phyloP scores from a whole-genome alignment of 2,888 invertebrate genomes.

The Acheta domesticus region DNA sequence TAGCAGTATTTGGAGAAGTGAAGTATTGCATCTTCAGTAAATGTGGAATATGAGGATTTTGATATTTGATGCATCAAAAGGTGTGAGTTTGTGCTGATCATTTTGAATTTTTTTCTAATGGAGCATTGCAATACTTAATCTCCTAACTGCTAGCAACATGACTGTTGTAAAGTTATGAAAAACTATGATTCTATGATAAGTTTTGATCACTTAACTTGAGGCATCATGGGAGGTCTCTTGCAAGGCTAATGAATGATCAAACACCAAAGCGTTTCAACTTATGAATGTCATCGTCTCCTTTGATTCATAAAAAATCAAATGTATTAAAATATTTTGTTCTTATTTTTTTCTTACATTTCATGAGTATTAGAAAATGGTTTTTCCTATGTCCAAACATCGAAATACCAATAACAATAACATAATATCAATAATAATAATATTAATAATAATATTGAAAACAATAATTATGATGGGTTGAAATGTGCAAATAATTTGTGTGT shows the following conservation, averaged over 20 bases:
- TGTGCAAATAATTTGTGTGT: not conserved
- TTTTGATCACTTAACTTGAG: too few relatives aligned
- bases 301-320: not conserved
- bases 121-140: too few relatives aligned
- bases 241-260: not conserved
- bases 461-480: not conserved
- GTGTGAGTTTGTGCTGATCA: too few relatives aligned
- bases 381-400: not conserved
- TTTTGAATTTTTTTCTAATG: too few relatives aligned
- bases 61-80: too few relatives aligned
- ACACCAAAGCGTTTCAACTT: conserved; percentile 5
- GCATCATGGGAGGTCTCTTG: too few relatives aligned
- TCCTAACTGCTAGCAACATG: too few relatives aligned
- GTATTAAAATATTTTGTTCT: conserved; percentile 18
- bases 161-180: too few relatives aligned
- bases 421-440: not conserved
- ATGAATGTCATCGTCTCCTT: conserved; percentile 9
- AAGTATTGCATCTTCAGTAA: too few relatives aligned
- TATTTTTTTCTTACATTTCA: conserved; percentile 6
- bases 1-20: too few relatives aligned
- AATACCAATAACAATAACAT: not conserved
- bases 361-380: not conserved
- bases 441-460: not conserved
- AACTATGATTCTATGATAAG: too few relatives aligned
- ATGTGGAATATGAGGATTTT: too few relatives aligned